Evolutionary conservation across 2,797 vertebrate genomes (phyloP).

Genomic region (Microchirus variegatus): DNA sequence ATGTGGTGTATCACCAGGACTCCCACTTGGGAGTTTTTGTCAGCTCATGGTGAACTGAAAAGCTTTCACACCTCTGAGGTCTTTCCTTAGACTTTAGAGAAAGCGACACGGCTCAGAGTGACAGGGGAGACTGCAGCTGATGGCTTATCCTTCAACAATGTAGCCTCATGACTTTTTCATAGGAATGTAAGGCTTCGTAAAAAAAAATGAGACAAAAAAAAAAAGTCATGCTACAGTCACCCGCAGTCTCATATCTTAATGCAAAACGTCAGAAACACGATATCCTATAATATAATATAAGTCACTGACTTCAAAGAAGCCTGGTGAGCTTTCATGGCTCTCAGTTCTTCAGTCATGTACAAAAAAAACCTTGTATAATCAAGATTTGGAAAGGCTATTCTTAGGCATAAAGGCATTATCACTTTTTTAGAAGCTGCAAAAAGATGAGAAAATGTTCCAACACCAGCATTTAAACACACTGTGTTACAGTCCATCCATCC

Average conservation of each 20-base stretch:
- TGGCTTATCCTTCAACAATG: neutral
- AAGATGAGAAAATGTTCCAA: too few species aligned
- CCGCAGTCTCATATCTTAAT: neutral
- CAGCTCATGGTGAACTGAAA: constrained; percentile 16
- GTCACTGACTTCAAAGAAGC: too few species aligned
- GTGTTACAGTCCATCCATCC: too few species aligned
- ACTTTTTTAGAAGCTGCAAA: too few species aligned
- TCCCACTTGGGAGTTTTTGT: constrained; percentile 14
- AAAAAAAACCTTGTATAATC: too few species aligned
- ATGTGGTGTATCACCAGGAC: neutral
- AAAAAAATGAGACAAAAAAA: neutral
- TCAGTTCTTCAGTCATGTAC: too few species aligned
- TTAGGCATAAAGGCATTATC: too few species aligned
- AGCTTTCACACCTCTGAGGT: constrained; percentile 21
- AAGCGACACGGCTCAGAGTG: constrained; percentile 14
- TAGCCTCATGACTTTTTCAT: neutral
- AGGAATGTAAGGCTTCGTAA: neutral
- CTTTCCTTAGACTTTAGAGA: constrained; percentile 26
- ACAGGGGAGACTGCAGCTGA: constrained; percentile 5
- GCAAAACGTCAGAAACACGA: too few species aligned
- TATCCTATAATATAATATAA: too few species aligned
- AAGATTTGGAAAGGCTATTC: too few species aligned
- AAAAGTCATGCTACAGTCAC: neutral
- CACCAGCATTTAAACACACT: too few species aligned
- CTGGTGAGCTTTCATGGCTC: too few species aligned